phyloP scores from a whole-genome alignment of 1,140 invertebrate genomes.

The Solenopsis invicta region DNA sequence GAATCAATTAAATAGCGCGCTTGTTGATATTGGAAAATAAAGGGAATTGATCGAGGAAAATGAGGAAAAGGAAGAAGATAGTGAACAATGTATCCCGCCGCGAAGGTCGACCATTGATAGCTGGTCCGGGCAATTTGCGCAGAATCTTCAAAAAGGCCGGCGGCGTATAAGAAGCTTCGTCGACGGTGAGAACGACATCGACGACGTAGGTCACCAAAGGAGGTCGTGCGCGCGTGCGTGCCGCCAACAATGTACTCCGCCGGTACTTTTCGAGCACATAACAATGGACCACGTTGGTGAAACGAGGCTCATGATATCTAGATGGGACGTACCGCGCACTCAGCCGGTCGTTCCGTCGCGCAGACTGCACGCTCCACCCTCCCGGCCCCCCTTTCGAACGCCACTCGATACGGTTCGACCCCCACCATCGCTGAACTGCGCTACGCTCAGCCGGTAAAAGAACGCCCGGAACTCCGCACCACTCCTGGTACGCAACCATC shows the following conservation, averaged over 20 bases:
- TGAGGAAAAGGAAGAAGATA: neutral
- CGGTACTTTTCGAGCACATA: constrained; percentile 81
- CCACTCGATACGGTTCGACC: constrained; percentile 55
- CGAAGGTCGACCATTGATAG: constrained; percentile 56
- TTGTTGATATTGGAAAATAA: constrained; percentile 7
- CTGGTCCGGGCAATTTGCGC: constrained; percentile 36
- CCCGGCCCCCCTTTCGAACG: constrained; percentile 49
- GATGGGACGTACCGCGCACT: constrained; percentile 82
- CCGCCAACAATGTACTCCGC: constrained; percentile 80
- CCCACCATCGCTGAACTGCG: constrained; percentile 25
- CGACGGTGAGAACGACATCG: constrained; percentile 13
- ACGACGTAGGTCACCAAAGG: constrained; percentile 65
- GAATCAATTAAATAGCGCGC: constrained; percentile 12
- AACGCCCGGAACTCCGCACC: constrained; percentile 36
- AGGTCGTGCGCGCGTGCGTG: constrained; percentile 78
- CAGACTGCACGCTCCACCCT: constrained; percentile 71
- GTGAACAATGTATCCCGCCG: constrained; percentile 41
- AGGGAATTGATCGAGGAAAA: neutral
- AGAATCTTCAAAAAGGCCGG: constrained; percentile 47
- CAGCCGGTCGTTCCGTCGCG: constrained; percentile 74
- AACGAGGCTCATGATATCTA: constrained; percentile 82
- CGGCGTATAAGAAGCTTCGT: neutral
- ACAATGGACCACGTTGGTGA: constrained; percentile 81
- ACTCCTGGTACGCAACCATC: constrained; percentile 4
- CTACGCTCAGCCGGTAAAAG: constrained; percentile 39